phyloP scores from a whole-genome alignment of 1,140 invertebrate genomes.

The Centruroides sculpturatus region DNA sequence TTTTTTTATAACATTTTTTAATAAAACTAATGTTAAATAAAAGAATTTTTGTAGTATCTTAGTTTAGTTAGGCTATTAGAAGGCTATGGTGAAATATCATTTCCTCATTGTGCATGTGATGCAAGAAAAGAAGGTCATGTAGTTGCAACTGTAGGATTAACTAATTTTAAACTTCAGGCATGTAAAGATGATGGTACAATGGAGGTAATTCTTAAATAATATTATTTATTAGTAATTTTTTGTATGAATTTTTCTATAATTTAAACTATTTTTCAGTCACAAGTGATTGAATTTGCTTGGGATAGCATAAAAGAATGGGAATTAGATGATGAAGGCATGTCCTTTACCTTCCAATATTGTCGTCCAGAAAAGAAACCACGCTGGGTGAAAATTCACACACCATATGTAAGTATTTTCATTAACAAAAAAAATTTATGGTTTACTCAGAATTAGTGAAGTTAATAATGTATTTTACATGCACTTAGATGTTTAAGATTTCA shows the following conservation, averaged over 20 bases:
- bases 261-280: conserved; percentile 33
- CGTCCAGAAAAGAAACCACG: conserved; percentile 62
- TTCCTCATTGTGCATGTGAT: conserved; percentile 91
- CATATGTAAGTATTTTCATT: conserved; percentile 57
- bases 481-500: neutral
- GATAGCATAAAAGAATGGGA: conserved; percentile 65
- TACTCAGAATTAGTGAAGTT: conserved; percentile 3
- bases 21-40: neutral
- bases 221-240: conserved; percentile 3
- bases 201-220: conserved; percentile 39
- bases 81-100: conserved; percentile 81
- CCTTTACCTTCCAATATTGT: conserved; percentile 74
- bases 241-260: neutral
- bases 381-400: conserved; percentile 76
- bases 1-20: neutral
- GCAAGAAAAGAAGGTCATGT: conserved; percentile 84
- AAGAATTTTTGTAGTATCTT: conserved; percentile 45
- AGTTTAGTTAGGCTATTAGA: conserved; percentile 66
- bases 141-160: conserved; percentile 55
- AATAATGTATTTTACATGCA: neutral
- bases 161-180: conserved; percentile 66
- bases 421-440: conserved; percentile 1
- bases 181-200: conserved; percentile 70
- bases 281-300: conserved; percentile 75
- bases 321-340: conserved; percentile 77